Conservation (phyloP, 2,113 vertebrate species). For the Lichenostomus cassidix region DNA sequence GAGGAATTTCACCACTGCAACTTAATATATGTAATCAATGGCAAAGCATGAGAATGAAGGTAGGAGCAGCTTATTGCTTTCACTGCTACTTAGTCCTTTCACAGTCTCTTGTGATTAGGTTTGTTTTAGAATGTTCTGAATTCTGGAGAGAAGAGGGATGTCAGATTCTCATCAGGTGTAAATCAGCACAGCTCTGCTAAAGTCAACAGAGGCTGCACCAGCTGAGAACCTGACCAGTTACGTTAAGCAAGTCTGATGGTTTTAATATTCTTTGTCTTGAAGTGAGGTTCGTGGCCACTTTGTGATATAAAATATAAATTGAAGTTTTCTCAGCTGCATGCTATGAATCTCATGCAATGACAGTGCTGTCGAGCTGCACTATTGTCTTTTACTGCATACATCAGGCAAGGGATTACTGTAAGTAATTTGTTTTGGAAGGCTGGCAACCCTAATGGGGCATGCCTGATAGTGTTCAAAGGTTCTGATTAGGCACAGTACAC, state of each 20-base stretch:
- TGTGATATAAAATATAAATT: constrained; percentile 62
- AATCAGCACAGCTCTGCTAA: neutral
- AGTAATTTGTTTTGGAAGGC: constrained; percentile 72
- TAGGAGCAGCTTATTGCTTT: neutral
- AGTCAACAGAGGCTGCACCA: neutral
- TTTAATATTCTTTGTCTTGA: constrained; percentile 49
- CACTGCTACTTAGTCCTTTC: neutral
- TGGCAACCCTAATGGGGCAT: constrained; percentile 63
- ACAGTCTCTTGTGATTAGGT: neutral
- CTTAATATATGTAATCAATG: neutral
- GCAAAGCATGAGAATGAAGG: neutral
- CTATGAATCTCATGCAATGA: constrained; percentile 73
- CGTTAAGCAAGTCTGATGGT: neutral
- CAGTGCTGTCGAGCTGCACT: constrained; percentile 2
- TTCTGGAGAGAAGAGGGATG: neutral
- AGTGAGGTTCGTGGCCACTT: constrained; percentile 63
- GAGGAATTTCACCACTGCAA: neutral
- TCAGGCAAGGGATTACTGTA: constrained; percentile 57
- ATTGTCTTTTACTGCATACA: constrained; percentile 57
- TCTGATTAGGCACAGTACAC: constrained; percentile 67
- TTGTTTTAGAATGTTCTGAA: neutral
- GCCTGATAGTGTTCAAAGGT: constrained; percentile 71
- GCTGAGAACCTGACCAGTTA: neutral
- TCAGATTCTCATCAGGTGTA: neutral
- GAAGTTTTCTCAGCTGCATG: constrained; percentile 71